These are phyloP conservation scores for Malthinus seriepunctatus DNA, from an alignment of 2,888 invertebrate species.

Conservation along the genomic window DNA sequence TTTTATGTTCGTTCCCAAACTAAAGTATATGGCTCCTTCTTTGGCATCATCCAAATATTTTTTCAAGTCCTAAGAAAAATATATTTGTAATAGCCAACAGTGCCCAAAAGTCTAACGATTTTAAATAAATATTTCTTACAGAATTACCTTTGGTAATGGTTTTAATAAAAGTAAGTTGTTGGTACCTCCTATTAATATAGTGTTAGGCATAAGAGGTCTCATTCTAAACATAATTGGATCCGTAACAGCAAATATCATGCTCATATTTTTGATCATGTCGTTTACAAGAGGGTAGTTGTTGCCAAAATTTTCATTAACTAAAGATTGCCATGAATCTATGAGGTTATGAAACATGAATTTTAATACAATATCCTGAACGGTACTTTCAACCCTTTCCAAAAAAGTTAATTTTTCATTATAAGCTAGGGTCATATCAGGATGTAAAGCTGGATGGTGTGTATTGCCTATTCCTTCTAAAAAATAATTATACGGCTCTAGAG, in stretches of 20 bases:
- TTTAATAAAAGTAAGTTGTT: background rate
- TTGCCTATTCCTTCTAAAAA: background rate
- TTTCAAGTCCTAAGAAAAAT: background rate
- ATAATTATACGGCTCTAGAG: background rate
- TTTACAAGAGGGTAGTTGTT: conserved; percentile 18
- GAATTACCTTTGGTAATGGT: background rate
- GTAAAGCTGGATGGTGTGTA: background rate
- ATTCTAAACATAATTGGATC: background rate
- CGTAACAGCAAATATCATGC: background rate
- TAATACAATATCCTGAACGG: too few relatives aligned
- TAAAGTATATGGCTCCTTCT: conserved; percentile 33
- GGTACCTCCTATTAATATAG: background rate
- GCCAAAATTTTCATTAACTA: conserved; percentile 47
- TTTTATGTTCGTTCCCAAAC: conserved; percentile 14
- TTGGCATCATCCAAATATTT: background rate
- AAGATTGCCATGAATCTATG: too few relatives aligned
- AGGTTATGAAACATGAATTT: too few relatives aligned
- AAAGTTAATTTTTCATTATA: background rate
- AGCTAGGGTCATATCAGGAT: background rate
- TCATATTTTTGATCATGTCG: background rate
- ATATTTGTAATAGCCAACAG: too few relatives aligned
- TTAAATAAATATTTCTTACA: too few relatives aligned
- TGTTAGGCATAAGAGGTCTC: background rate
- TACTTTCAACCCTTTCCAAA: too few relatives aligned
- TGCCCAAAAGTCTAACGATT: too few relatives aligned